Evolutionary conservation across 1,140 invertebrate genomes (phyloP).

Genomic region (Leptinotarsa lineolata): DNA sequence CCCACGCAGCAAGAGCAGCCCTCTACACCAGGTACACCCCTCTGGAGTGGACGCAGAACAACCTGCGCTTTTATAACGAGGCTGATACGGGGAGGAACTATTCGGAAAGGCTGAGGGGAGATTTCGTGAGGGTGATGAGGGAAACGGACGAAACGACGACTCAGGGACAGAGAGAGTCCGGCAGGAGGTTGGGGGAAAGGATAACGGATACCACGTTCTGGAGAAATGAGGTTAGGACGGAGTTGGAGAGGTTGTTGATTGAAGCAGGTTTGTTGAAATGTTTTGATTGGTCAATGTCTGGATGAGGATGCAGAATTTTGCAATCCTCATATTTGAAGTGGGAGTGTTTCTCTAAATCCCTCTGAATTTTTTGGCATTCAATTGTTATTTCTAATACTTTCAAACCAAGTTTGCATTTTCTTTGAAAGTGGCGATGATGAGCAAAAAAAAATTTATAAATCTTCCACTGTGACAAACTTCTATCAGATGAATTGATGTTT

Average conservation of each 20-base stretch:
- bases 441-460: no score
- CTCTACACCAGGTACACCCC: conserved; percentile 86
- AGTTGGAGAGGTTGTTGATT: conserved; percentile 82
- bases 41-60: conserved; percentile 88
- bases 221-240: conserved; percentile 83
- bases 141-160: conserved; percentile 79
- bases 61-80: conserved; percentile 82
- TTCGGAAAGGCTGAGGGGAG: conserved; percentile 79
- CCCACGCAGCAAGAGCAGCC: conserved; percentile 74
- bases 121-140: conserved; percentile 74
- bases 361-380: not conserved
- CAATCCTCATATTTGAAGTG: no score
- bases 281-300: no score
- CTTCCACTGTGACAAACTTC: no score
- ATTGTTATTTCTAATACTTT: not conserved
- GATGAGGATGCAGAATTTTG: no score
- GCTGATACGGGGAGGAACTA: conserved; percentile 83
- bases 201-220: conserved; percentile 93
- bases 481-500: no score
- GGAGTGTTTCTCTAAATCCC: no score
- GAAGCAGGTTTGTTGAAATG: conserved; percentile 70
- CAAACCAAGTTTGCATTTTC: no score
- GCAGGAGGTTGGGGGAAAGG: conserved; percentile 80
- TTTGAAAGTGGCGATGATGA: no score
- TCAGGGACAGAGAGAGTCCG: conserved; percentile 76